Base-by-base conservation (phyloP, 2,888 invertebrate species). In the Chrysopilus asiliformis region DNA sequence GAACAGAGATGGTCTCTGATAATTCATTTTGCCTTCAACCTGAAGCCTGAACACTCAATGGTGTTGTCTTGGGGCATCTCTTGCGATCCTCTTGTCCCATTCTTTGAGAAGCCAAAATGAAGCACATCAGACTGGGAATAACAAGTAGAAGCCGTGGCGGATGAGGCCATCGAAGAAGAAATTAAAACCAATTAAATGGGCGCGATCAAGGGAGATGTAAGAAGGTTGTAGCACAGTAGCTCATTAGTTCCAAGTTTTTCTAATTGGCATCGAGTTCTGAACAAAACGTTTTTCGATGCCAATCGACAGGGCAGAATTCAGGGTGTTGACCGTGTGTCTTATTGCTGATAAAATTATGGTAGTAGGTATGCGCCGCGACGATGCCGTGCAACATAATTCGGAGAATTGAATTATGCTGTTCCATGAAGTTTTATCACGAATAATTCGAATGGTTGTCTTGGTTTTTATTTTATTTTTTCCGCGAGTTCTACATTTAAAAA, bases 361-460 rank as follows among this genome's bases (percentile, higher is more conserved):
- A 22, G 10, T n/a, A n/a, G n/a, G n/a, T n/a, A n/a, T n/a, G n/a
- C n/a, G n/a, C 22, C 22, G 10, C 7, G 10, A 22, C 6, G 22
- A 22, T 10, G 10, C 7, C 6, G 22, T 8, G 10, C 22, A 9
- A 22, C 22, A 22, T 6, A 22, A 22, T 8, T 6, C 6, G 22
- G 22, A 22, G 22, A 9, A 18, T 51, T 60, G 58, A 58, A 58
- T 58, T 58, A 58, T 58, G 58, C 59, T 58, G 58, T 59, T 57
- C 60, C 56, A 55, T 50, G n/a, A n/a, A n/a, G n/a, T n/a, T n/a
- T 58, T 59, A 53, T 55, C 54, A 53, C 54, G 52, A 54, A 53
- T 54, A 41, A 40, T n/a, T n/a, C n/a, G n/a, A n/a, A n/a, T n/a
- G n/a, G n/a, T n/a, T n/a, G n/a, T n/a, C n/a, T n/a, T n/a, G n/a